A percentile compares a stretch with the other conserved stretches of the same genome.
These are phyloP conservation scores for Hemistola chrysoprasaria DNA, from an alignment of 2,888 invertebrate genomes.

Conservation along the genomic window DNA sequence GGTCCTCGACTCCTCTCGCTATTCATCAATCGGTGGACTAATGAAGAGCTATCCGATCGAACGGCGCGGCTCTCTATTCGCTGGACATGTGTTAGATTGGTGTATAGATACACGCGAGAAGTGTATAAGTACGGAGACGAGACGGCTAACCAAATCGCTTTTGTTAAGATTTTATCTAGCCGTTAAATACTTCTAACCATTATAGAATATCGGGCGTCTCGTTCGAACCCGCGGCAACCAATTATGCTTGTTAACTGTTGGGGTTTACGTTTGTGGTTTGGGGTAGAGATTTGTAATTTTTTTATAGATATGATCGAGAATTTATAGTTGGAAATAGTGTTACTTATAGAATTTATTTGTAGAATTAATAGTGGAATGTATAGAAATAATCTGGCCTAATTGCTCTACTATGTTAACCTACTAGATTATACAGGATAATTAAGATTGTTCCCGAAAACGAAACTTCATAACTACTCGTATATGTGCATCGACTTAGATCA, in stretches of 20 bases:
- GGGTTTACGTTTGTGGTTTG: constrained; percentile 51
- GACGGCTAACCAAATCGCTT: constrained; percentile 79
- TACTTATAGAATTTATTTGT: too few species aligned
- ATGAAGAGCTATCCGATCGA: constrained; percentile 34
- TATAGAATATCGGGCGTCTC: constrained; percentile 72
- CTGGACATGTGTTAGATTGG: constrained; percentile 60
- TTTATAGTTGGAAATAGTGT: too few species aligned
- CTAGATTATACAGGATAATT: too few species aligned
- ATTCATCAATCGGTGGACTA: constrained; percentile 30
- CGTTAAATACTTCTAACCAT: constrained; percentile 80
- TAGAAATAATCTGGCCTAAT: too few species aligned
- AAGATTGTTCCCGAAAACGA: too few species aligned
- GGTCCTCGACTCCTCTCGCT: constrained; percentile 46
- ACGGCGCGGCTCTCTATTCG: constrained; percentile 43
- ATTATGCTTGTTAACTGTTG: constrained; percentile 63
- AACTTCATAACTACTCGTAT: too few species aligned
- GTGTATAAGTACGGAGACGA: constrained; percentile 75
- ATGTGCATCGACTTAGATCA: too few species aligned
- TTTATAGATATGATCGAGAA: too few species aligned
- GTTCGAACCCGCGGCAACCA: constrained; percentile 67
- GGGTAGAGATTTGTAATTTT: too few species aligned
- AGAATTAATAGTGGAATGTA: too few species aligned
- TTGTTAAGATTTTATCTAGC: constrained; percentile 81
- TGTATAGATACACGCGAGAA: constrained; percentile 73
- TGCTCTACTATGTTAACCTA: too few species aligned